These are phyloP conservation scores for Eupelmus urozonus DNA, from an alignment of 2,888 invertebrate genomes.

Conservation along the genomic window DNA sequence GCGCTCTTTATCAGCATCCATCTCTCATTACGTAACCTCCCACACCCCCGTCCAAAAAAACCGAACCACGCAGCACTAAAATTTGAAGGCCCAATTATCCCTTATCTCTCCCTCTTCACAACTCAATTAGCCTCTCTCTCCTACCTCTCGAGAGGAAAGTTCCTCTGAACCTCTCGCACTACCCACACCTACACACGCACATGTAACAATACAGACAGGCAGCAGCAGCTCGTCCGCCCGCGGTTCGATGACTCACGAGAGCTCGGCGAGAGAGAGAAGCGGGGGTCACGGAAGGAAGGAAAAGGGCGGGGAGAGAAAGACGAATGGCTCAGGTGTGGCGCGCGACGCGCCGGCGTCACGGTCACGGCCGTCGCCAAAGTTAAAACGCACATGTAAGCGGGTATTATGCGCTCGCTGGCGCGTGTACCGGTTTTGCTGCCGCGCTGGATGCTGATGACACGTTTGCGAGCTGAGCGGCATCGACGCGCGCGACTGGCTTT, in stretches of 20 bases:
- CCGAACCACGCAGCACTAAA: background rate
- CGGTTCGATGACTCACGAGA: constrained; percentile 51
- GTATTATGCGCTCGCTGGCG: no score
- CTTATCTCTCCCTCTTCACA: constrained; percentile 26
- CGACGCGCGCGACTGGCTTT: no score
- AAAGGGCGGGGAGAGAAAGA: background rate
- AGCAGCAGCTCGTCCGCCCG: no score
- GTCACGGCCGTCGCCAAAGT: constrained; percentile 40
- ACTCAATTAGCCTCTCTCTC: constrained; percentile 35
- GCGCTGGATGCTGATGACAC: no score
- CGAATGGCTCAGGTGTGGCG: constrained; percentile 2
- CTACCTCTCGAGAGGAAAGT: background rate
- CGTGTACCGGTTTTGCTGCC: no score
- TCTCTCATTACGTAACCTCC: no score
- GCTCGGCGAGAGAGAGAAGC: constrained; percentile 5
- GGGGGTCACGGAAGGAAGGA: constrained; percentile 3
- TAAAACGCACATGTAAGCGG: no score
- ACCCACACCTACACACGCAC: no score
- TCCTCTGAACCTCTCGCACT: constrained; percentile 16
- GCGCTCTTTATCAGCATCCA: background rate
- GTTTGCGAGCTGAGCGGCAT: no score
- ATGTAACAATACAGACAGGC: no score
- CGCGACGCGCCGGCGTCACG: constrained; percentile 43
- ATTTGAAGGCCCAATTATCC: constrained; percentile 11
- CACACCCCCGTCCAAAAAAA: no score